Conservation (phyloP, 2,888 invertebrate species). For the Pyrgus malvae region DNA sequence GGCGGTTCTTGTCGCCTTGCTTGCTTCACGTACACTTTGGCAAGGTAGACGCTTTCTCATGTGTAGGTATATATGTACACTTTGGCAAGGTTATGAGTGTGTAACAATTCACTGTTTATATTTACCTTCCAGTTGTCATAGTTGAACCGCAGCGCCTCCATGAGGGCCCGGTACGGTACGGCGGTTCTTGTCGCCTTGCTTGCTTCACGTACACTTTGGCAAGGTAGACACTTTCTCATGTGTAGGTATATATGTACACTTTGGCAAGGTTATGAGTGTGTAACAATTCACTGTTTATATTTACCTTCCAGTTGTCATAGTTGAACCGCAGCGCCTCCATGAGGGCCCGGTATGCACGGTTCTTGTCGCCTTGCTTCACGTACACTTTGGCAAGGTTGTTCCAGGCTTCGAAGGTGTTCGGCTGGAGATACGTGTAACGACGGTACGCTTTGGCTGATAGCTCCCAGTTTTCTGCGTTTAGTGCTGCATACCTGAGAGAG, state of each 20-base stretch:
- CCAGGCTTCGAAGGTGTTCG: constrained; percentile 97
- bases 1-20: too few species aligned
- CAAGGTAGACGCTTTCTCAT: too few species aligned
- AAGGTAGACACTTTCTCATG: too few species aligned
- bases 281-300: not conserved
- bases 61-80: too few species aligned
- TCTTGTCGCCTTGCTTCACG: constrained; percentile 92
- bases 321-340: constrained; percentile 95
- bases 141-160: too few species aligned
- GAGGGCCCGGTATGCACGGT: constrained; percentile 91
- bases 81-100: too few species aligned
- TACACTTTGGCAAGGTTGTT: constrained; percentile 98
- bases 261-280: too few species aligned
- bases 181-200: too few species aligned
- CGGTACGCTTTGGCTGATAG: constrained; percentile 92
- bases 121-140: constrained; percentile 94
- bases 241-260: too few species aligned
- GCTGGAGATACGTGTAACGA: constrained; percentile 93
- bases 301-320: constrained; percentile 94
- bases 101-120: not conserved
- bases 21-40: too few species aligned
- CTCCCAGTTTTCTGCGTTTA: constrained; percentile 90
- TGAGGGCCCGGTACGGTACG: too few species aligned
- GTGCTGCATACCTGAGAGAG: constrained; percentile 85
- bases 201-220: too few species aligned